Evolutionary conservation across 1,140 invertebrate genomes (phyloP).

Genomic region (Leptopilina clavipes): DNA sequence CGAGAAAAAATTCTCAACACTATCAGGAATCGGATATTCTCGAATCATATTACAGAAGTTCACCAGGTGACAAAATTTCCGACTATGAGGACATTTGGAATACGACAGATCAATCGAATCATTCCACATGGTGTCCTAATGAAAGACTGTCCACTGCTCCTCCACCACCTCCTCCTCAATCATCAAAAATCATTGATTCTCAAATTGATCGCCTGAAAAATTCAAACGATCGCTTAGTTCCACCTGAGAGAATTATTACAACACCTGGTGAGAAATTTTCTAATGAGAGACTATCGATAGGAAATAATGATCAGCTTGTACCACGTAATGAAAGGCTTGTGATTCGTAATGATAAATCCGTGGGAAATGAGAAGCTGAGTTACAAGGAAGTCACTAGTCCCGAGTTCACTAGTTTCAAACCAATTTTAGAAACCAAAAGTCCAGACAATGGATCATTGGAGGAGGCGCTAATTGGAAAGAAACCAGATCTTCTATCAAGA

Average conservation of each 20-base stretch:
- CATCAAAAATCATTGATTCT: conserved; percentile 17
- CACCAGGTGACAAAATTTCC: conserved; percentile 91
- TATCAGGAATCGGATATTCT: conserved; percentile 89
- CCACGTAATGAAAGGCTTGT: conserved; percentile 66
- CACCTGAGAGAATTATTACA: conserved; percentile 49
- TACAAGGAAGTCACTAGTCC: conserved; percentile 70
- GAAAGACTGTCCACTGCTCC: conserved; percentile 63
- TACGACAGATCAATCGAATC: conserved; percentile 71
- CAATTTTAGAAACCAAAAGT: conserved; percentile 62
- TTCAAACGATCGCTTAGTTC: conserved; percentile 56
- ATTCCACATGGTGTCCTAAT: conserved; percentile 76
- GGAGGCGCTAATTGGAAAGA: conserved; percentile 72
- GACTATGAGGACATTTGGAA: conserved; percentile 97
- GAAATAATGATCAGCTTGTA: conserved; percentile 46
- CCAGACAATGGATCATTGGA: conserved; percentile 59
- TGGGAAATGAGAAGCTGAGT: conserved; percentile 65
- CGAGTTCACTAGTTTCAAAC: conserved; percentile 72
- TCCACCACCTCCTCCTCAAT: neutral
- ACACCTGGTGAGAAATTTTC: conserved; percentile 58
- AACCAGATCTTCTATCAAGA: conserved; percentile 81
- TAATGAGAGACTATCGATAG: conserved; percentile 52
- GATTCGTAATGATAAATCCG: conserved; percentile 75
- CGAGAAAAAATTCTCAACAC: conserved; percentile 76
- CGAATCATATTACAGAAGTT: conserved; percentile 91
- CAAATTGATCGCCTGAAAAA: conserved; percentile 51